Evolutionary conservation across 2,113 vertebrate species (phyloP).

Genomic region (Myodes glareolus): DNA sequence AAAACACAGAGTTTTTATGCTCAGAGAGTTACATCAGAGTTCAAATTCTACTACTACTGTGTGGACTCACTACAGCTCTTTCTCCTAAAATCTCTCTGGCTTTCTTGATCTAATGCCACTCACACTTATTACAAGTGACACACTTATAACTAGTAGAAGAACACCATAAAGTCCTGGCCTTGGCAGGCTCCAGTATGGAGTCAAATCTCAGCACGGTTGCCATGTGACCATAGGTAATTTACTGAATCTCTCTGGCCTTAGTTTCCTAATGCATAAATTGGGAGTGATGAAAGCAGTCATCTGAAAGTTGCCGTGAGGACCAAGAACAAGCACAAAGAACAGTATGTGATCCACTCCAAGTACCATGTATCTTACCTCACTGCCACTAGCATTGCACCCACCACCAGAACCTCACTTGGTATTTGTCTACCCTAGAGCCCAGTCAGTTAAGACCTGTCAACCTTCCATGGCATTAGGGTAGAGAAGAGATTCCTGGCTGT

Average conservation of each 20-base stretch:
- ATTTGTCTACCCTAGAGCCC: not conserved
- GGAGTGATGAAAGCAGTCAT: not conserved
- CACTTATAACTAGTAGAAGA: not conserved
- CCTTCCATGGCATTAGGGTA: not conserved
- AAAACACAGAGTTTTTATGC: not conserved
- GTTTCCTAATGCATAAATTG: not conserved
- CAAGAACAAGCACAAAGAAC: not conserved
- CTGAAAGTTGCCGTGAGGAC: not conserved
- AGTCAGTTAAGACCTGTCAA: not conserved
- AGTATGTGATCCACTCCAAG: not conserved
- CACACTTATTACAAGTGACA: not conserved
- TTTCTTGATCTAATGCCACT: not conserved
- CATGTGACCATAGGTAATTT: not conserved
- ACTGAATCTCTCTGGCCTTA: not conserved
- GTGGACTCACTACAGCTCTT: not conserved
- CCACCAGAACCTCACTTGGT: accelerated
- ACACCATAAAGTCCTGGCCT: not conserved
- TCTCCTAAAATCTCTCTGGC: not conserved
- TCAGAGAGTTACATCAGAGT: not conserved
- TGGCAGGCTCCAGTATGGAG: not conserved
- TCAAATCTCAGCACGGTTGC: not conserved
- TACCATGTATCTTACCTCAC: not conserved
- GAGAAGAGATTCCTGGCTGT: not conserved
- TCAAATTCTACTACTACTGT: not conserved
- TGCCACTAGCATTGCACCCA: not conserved